A percentile compares a stretch with the other conserved stretches of the same genome.
Evolutionary conservation across 2,888 invertebrate species (phyloP).

Genomic region (Cephus spinipes): DNA sequence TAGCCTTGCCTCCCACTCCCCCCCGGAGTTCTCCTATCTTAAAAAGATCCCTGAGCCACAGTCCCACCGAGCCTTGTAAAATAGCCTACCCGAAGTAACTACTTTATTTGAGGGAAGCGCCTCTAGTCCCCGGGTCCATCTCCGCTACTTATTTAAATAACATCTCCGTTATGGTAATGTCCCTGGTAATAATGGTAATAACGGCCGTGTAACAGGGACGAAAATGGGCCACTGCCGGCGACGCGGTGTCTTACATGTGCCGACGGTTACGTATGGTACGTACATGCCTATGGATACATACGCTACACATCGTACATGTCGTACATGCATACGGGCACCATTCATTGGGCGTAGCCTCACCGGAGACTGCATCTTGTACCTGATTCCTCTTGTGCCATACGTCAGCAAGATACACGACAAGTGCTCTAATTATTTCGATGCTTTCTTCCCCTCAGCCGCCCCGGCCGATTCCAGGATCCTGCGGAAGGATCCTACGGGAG

Average conservation of each 20-base stretch:
- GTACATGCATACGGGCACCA: slow-evolving; percentile 28
- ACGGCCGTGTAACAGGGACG: slow-evolving; percentile 46
- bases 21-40: too few species aligned
- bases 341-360: slow-evolving; percentile 39
- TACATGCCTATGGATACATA: slow-evolving; percentile 23
- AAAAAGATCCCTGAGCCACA: too few species aligned
- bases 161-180: slow-evolving; percentile 50
- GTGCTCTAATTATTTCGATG: slow-evolving; percentile 32
- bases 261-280: slow-evolving; percentile 22
- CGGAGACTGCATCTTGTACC: slow-evolving; percentile 17
- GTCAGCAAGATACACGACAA: slow-evolving; percentile 24
- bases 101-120: not conserved
- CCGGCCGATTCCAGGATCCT: not conserved
- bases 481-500: too few species aligned
- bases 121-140: slow-evolving; percentile 5
- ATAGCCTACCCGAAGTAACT: not conserved
- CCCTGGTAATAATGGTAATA: slow-evolving; percentile 50
- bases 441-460: not conserved
- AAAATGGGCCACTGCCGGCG: slow-evolving; percentile 52
- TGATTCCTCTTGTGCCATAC: slow-evolving; percentile 16
- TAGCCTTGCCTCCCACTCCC: too few species aligned
- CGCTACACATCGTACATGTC: slow-evolving; percentile 32
- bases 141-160: slow-evolving; percentile 46
- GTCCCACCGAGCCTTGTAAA: not conserved
- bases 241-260: slow-evolving; percentile 16